Evolutionary conservation across 2,113 vertebrate species (phyloP), one percentile per base, ranked within the genome.

Genomic region (Petroica traversi): DNA sequence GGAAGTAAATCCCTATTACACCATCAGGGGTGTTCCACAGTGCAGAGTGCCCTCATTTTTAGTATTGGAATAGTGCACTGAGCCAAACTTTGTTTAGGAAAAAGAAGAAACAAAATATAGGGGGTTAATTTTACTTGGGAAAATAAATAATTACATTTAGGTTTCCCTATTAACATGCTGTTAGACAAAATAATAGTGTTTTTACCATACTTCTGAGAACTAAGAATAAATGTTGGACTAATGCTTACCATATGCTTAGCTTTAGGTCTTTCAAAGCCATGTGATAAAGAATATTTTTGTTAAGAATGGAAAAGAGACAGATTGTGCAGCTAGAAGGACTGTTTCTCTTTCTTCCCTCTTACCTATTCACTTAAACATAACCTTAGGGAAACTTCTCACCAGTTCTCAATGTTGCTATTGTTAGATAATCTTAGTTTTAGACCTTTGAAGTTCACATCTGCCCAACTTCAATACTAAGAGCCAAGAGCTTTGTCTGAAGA

Each of bases 21-120:
- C 1, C 6, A 58, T 9, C 0, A 1, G 15, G 16, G 12, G 62
- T 19, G 19, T 2, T 25, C 18, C 28, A 58, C 17, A 62, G 10
- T 31, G 12, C 26, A 72, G 52, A 17, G 2, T 9, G 7, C 4
- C 3, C 7, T 68, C 15, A 24, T 55, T 92, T 72, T 63, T 12
- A 46, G 10, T 52, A 14, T 18, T 84, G 8, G 1, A 34, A 34
- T 41, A 51, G 14, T 28, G 22, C 5, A 23, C 22, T 45, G 33
- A 48, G 18, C 9, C 7, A 8, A 63, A 8, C 1, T 66, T 12
- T 3, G 0, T 55, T 59, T 45, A 75, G 14, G 17, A 79, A 61
- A 58, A 73, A 76, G 5, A 2, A 63, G 33, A 62, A 73, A 9
- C 2, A 41, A 40, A 78, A 89, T n/a, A 67, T 1, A 12, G 8